A percentile compares a stretch with the other conserved stretches of the same genome.
Evolutionary conservation across 1,140 invertebrate genomes (phyloP).

Genomic region (Ganaspis sp.): DNA sequence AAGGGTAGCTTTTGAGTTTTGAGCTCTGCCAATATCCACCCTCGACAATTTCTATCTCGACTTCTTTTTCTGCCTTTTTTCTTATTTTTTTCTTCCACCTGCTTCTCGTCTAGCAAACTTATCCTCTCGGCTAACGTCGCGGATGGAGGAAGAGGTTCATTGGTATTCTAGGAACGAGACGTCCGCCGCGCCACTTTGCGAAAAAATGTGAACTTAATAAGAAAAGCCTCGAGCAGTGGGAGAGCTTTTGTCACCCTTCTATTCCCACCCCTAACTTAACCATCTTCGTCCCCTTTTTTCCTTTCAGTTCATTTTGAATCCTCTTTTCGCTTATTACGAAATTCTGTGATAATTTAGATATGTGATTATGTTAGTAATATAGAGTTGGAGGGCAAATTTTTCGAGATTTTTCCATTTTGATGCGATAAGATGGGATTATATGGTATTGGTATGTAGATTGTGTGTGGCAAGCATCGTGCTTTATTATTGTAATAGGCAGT

Average conservation of each 20-base stretch:
- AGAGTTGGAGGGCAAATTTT: not conserved
- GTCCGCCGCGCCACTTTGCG: constrained; percentile 69
- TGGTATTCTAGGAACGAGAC: constrained; percentile 68
- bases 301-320: constrained; percentile 19
- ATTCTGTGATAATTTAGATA: constrained; percentile 26
- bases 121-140: constrained; percentile 44
- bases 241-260: constrained; percentile 68
- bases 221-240: constrained; percentile 70
- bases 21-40: constrained; percentile 17
- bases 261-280: constrained; percentile 42
- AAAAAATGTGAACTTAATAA: constrained; percentile 77
- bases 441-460: not conserved
- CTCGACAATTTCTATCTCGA: not conserved
- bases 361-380: constrained; percentile 16
- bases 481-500: constrained; percentile 14
- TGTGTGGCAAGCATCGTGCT: not conserved
- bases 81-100: not conserved
- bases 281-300: not conserved
- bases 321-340: constrained; percentile 16
- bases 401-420: not conserved
- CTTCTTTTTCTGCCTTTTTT: not conserved
- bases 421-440: not conserved
- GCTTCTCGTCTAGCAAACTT: constrained; percentile 37
- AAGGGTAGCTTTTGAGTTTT: not conserved
- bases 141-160: constrained; percentile 63